Percentiles rank a stretch among this genome's conserved stretches.
These are phyloP conservation scores for Pseudoips prasinana DNA, from an alignment of 2,888 invertebrate genomes.

Conservation along the genomic window DNA sequence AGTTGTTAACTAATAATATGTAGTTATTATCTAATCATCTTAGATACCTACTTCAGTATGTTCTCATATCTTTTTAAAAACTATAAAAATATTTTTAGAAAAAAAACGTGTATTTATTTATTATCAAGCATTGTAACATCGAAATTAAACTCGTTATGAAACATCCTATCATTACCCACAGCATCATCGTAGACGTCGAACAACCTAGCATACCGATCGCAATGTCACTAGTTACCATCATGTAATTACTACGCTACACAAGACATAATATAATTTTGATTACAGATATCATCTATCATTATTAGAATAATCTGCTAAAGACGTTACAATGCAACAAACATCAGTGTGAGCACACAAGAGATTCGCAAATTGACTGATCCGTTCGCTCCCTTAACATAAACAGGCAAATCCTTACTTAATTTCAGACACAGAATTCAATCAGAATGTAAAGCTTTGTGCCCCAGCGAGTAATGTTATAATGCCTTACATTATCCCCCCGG, in stretches of 20 bases:
- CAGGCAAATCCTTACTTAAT: conserved; percentile 81
- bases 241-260: conserved; percentile 2
- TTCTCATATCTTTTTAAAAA: no score
- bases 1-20: no score
- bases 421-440: conserved; percentile 81
- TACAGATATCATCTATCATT: conserved; percentile 20
- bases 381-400: conserved; percentile 72
- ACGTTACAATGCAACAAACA: conserved; percentile 41
- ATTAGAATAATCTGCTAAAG: conserved; percentile 18
- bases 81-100: no score
- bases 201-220: conserved; percentile 1
- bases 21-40: no score
- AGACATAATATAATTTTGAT: conserved; percentile 11
- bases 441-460: conserved; percentile 76
- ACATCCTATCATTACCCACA: conserved; percentile 3
- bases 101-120: no score
- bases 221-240: conserved; percentile 5
- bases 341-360: conserved; percentile 60
- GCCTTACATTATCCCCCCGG: conserved; percentile 73
- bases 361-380: conserved; percentile 74
- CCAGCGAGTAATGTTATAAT: conserved; percentile 77
- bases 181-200: conserved; percentile 6
- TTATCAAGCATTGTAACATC: not conserved
- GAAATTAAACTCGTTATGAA: not conserved
- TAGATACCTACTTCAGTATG: no score